phyloP scores from a whole-genome alignment of 1,140 invertebrate species.

The Zaprionus ghesquierei region DNA sequence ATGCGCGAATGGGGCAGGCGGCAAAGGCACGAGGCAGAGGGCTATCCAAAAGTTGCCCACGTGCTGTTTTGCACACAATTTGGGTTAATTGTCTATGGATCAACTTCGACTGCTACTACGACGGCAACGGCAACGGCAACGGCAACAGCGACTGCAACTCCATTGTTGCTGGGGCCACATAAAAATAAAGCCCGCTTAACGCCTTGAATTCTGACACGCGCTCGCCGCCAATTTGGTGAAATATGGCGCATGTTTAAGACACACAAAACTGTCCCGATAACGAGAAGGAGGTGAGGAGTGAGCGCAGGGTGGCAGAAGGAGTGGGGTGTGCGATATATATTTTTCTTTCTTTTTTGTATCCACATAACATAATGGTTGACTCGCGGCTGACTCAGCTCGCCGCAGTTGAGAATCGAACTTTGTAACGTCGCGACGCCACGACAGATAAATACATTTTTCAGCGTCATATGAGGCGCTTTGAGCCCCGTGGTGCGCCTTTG shows the following conservation, averaged over 20 bases:
- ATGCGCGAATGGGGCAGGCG: conserved; percentile 27
- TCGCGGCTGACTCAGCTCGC: conserved; percentile 52
- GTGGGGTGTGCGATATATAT: not conserved
- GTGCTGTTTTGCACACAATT: conserved; percentile 62
- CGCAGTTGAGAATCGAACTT: conserved; percentile 49
- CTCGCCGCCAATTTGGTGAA: conserved; percentile 47
- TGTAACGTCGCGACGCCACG: conserved; percentile 19
- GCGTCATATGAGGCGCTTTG: conserved; percentile 69
- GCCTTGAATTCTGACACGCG: conserved; percentile 71
- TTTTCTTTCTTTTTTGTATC: conserved; percentile 7
- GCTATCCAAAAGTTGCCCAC: conserved; percentile 54
- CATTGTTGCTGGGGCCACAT: conserved; percentile 46
- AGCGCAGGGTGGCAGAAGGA: not conserved
- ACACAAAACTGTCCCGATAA: conserved; percentile 40
- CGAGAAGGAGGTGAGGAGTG: not conserved
- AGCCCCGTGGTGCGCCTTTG: conserved; percentile 32
- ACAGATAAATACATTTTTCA: conserved; percentile 27
- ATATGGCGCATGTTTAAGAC: conserved; percentile 47
- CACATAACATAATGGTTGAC: conserved; percentile 20
- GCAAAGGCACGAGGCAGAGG: not conserved
- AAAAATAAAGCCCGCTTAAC: conserved; percentile 54
- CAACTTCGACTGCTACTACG: conserved; percentile 14
- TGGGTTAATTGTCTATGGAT: conserved; percentile 76
- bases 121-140: not conserved
- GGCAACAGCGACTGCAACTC: conserved; percentile 18